phyloP scores from a whole-genome alignment of 2,113 vertebrate genomes.

The Oostethus manadensis region DNA sequence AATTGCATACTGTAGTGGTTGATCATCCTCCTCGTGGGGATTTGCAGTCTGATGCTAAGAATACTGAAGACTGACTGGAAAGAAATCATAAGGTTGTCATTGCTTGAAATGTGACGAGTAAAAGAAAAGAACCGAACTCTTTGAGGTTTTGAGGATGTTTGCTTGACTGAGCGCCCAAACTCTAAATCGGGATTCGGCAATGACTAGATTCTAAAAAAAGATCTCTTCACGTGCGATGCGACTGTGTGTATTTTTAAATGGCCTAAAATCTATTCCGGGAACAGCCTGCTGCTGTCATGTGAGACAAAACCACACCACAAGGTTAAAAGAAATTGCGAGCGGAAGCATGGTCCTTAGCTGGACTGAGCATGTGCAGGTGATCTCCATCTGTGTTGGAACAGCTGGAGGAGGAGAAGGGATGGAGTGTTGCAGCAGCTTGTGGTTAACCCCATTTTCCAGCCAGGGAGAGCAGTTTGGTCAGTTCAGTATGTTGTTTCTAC shows the following conservation, averaged over 20 bases:
- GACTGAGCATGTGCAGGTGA: constrained; percentile 27
- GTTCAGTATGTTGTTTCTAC: neutral
- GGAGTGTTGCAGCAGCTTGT: constrained; percentile 19
- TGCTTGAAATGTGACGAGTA: constrained; percentile 14
- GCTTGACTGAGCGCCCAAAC: constrained; percentile 11
- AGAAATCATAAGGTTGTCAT: too few species aligned
- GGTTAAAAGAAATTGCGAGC: constrained; percentile 5
- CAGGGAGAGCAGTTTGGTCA: neutral
- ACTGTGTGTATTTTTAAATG: constrained; percentile 37
- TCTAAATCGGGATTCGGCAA: constrained; percentile 24
- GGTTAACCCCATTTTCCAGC: neutral
- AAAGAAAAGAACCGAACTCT: neutral
- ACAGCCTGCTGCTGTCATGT: constrained; percentile 9
- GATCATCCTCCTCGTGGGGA: too few species aligned
- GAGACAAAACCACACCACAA: constrained; percentile 6
- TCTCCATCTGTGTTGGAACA: constrained; percentile 26
- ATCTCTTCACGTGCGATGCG: neutral
- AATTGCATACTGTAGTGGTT: too few species aligned
- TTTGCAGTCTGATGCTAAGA: too few species aligned
- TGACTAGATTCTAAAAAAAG: constrained; percentile 44
- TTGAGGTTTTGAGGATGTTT: constrained; percentile 18
- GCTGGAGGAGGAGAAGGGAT: constrained; percentile 27
- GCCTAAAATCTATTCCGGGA: constrained; percentile 28
- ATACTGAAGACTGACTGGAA: too few species aligned
- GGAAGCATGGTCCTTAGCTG: neutral